Evolutionary conservation across 2,113 vertebrate genomes (phyloP).

Genomic region (Ciconia boyciana): DNA sequence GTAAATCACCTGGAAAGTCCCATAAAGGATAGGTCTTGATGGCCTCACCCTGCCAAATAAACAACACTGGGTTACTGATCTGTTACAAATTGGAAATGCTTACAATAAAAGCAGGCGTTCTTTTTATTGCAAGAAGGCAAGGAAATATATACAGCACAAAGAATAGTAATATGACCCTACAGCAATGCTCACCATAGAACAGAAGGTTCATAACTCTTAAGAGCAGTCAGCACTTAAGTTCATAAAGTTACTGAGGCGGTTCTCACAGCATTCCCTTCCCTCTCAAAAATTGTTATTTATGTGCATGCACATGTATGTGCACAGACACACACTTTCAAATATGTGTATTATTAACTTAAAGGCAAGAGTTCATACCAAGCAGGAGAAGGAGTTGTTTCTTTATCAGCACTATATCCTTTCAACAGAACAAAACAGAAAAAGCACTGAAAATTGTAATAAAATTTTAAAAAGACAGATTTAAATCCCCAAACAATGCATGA

Average conservation of each 20-base stretch:
- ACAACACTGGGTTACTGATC: slow-evolving; percentile 16
- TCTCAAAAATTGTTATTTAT: not conserved
- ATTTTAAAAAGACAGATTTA: not conserved
- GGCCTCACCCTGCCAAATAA: slow-evolving; percentile 28
- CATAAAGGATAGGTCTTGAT: not conserved
- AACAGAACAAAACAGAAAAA: not conserved
- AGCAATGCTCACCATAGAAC: slow-evolving; percentile 20
- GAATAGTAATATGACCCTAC: not conserved
- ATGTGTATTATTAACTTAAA: not conserved
- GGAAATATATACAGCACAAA: slow-evolving; percentile 24
- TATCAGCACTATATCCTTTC: not conserved
- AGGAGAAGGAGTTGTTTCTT: not conserved
- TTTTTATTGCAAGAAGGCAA: slow-evolving; percentile 5
- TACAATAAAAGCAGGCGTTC: not conserved
- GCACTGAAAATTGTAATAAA: not conserved
- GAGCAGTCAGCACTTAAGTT: slow-evolving; percentile 38
- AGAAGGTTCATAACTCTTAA: slow-evolving; percentile 5
- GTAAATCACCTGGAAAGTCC: not conserved
- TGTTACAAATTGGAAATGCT: slow-evolving; percentile 22
- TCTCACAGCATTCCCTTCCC: not conserved
- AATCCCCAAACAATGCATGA: not conserved
- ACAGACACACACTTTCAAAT: not conserved
- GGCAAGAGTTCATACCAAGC: not conserved
- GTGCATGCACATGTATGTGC: not conserved
- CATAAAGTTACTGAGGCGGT: not conserved